Base-by-base conservation (phyloP, 2,888 invertebrate species). In the Cataglyphis altisquamis region DNA sequence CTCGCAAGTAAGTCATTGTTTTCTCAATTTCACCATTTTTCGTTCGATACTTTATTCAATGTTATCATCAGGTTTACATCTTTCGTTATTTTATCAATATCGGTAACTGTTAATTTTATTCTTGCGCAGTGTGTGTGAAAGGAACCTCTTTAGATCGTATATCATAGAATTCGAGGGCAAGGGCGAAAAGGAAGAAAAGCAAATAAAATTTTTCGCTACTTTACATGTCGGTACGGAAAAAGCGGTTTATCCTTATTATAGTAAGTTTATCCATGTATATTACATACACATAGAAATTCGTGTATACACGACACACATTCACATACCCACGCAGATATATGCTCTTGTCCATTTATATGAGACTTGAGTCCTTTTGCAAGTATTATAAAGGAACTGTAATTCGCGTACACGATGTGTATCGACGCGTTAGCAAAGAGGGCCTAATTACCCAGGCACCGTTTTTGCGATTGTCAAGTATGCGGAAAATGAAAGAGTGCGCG, bases 81-180 rank as follows among this genome's bases (percentile, higher is more conserved):
- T 70, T 87, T 83, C 81, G 88, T 84, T 87, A 83, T 89, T 89
- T 89, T 89, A 89, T 89, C 86, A 83, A 86, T 89, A 88, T 88
- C 84, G 64, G 63, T 85, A 85, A 81, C 85, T 82, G 85, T 84
- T 84, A 86, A 67, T 87, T 88, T 87, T 89, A 84, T 78, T 83
- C 62, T 62, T 60, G 64, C 75, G 29, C 72, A 36, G 36, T 1
- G 8, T 52, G 32, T 45, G 32, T 9, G n/a, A 70, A 41, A 68
- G 32, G 63, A 55, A 81, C 18, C 32, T 80, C n/a, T 83, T 62
- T 12, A 32, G 70, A 60, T 83, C 64, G n/a, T 72, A 80, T 80
- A 41, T 55, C 21, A 18, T 70, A 78, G 45, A 72, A 78, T 78
- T 45, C 45, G 72, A 78, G 57, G 57, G 45, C 32, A 55, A 66